Conservation (phyloP, 2,113 vertebrate genomes). For the Aleadryas rufinucha region DNA sequence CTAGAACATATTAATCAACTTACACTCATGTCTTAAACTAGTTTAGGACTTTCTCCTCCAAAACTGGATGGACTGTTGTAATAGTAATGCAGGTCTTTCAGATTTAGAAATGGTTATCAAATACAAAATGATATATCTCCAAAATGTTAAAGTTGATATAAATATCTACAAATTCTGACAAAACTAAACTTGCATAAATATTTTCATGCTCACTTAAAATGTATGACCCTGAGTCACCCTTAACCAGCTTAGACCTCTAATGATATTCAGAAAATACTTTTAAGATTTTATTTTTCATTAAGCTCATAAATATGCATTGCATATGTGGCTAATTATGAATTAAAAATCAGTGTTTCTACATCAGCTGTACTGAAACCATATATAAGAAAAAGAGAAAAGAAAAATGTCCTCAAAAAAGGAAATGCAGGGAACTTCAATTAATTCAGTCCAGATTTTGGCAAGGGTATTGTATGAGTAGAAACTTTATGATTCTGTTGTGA, state of each 20-base stretch:
- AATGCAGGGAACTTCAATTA: neutral
- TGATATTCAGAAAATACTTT: neutral
- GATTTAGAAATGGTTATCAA: neutral
- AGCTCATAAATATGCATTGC: neutral
- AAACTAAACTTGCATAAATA: neutral
- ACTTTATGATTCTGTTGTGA: neutral
- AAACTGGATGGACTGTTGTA: neutral
- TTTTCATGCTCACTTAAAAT: neutral
- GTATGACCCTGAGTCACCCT: neutral
- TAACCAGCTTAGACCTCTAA: neutral
- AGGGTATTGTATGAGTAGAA: neutral
- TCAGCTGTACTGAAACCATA: neutral
- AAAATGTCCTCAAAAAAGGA: neutral
- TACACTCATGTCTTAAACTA: neutral
- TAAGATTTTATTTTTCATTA: neutral
- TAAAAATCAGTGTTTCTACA: neutral
- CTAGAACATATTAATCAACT: neutral
- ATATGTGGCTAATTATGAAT: neutral
- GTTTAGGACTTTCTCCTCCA: neutral
- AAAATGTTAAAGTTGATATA: neutral
- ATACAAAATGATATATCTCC: neutral
- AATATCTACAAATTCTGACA: neutral
- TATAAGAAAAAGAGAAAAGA: neutral
- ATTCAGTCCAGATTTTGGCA: neutral
- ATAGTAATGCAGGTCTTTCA: neutral